Evolutionary conservation across 2,797 vertebrate species (phyloP).

Genomic region (Monodelphis domestica): DNA sequence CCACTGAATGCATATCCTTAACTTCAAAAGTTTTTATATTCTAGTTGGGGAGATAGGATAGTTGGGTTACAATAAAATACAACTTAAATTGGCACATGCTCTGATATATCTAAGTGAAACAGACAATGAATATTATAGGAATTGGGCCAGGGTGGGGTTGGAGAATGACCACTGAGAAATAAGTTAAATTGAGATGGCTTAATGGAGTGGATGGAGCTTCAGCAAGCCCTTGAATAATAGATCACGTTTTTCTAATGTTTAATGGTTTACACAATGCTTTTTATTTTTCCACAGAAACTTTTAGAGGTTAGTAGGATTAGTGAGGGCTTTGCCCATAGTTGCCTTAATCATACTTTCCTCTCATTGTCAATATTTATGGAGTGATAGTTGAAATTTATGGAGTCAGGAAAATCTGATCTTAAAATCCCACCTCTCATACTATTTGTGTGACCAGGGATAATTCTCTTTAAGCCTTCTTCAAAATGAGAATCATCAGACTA

Average conservation of each 20-base stretch:
- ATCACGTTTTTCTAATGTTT: not conserved
- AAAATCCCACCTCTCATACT: not conserved
- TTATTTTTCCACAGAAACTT: not conserved
- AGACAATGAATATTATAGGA: not conserved
- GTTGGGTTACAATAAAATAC: not conserved
- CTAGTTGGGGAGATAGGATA: not conserved
- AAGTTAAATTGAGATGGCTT: not conserved
- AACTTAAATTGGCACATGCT: not conserved
- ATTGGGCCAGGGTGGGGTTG: not conserved
- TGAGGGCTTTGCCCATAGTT: not conserved
- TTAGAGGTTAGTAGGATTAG: not conserved
- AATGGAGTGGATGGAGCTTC: not conserved
- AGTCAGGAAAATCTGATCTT: not conserved
- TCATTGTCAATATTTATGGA: no score
- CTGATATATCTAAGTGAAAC: not conserved
- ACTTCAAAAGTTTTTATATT: not conserved
- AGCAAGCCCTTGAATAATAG: not conserved
- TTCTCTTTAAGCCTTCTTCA: not conserved
- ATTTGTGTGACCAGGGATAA: not conserved
- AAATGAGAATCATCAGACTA: no score
- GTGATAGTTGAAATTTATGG: not conserved
- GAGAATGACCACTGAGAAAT: not conserved
- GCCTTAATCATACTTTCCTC: not conserved
- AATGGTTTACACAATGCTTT: not conserved
- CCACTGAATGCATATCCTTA: not conserved